phyloP scores from a whole-genome alignment of 2,888 invertebrate species.

The Diadegma fenestrale region DNA sequence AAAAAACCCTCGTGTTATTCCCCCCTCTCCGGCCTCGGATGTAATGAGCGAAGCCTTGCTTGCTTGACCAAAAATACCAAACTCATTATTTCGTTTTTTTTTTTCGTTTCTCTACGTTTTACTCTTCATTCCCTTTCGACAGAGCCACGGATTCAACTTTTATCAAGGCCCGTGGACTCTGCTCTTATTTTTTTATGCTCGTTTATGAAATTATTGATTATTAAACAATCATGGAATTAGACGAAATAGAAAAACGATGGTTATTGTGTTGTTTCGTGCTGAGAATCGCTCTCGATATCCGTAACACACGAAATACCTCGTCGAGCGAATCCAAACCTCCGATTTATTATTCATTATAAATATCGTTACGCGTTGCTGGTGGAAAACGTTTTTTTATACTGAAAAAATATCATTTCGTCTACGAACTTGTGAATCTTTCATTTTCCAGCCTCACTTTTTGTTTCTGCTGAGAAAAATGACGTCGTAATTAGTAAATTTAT shows the following conservation, averaged over 20 bases:
- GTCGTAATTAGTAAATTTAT: neutral
- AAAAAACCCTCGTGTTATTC: slow-evolving; percentile 57
- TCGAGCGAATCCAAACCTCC: slow-evolving; percentile 37
- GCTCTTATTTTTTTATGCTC: slow-evolving; percentile 51
- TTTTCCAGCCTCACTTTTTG: neutral
- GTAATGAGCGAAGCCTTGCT: slow-evolving; percentile 83
- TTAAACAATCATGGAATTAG: neutral
- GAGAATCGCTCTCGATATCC: slow-evolving; percentile 50
- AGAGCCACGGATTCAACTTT: slow-evolving; percentile 70
- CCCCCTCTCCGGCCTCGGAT: slow-evolving; percentile 79
- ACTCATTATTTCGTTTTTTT: slow-evolving; percentile 16
- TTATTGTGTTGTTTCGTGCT: slow-evolving; percentile 60
- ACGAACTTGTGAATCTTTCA: neutral
- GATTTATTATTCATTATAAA: slow-evolving; percentile 34
- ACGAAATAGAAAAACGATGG: slow-evolving; percentile 25
- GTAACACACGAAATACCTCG: slow-evolving; percentile 49
- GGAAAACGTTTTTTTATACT: slow-evolving; percentile 52
- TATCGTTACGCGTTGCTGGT: slow-evolving; percentile 33
- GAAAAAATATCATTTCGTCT: neutral
- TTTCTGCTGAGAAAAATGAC: neutral
- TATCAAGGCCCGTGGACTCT: slow-evolving; percentile 76
- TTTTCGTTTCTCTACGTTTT: neutral
- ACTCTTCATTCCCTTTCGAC: slow-evolving; percentile 39
- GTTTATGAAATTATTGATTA: slow-evolving; percentile 10
- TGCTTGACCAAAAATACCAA: slow-evolving; percentile 71